Evolutionary conservation across 2,888 invertebrate species (phyloP), one percentile per base, ranked within the genome.

Genomic region (Dexiosoma caninum): DNA sequence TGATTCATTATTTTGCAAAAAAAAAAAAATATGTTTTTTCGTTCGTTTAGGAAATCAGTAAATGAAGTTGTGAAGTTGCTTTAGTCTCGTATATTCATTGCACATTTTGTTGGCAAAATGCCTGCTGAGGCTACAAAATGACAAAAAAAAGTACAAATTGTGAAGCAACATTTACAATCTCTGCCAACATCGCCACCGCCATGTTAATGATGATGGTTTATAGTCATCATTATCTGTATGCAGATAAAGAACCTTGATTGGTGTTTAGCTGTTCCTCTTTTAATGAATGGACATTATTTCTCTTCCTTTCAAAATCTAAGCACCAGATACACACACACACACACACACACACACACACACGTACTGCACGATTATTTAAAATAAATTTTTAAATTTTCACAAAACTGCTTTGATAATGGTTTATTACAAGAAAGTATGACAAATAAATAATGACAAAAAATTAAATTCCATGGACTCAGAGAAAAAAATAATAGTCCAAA

Each of bases 71-170:
- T 46, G 44, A 27, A 51, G 16, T 78, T 40, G 35, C 16, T 66
- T 37, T 7, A 30, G 23, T 46, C 14, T 16, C 8, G 16, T 51
- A 16, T 32, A 30, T 71, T 19, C n/a, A 12, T 49, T 74, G 60
- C 23, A 78, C 35, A 79, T 60, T 44, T 60, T 53, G 35, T 66
- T 79, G 79, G 75, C 75, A 75, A 66, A 75, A 42, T 70, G 79
- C 75, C 70, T 70, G 53, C 44, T 53, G 53, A 23, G 37, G 23
- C 53, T 78, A n/a, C n/a, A n/a, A n/a, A n/a, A n/a, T n/a, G n/a
- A n/a, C n/a, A n/a, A n/a, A 19, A n/a, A 14, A n/a, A 51, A 14
- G 32, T 14, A 21, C 49, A 23, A 3, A 49, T n/a, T 55, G 19
- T 21, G 37, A 57, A n/a, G n/a, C 27, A 32, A 14, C 42, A 51